Percentiles rank a stretch among this genome's conserved stretches.
These are phyloP conservation scores for Deilephila porcellus DNA, from an alignment of 2,888 invertebrate species.

Conservation along the genomic window DNA sequence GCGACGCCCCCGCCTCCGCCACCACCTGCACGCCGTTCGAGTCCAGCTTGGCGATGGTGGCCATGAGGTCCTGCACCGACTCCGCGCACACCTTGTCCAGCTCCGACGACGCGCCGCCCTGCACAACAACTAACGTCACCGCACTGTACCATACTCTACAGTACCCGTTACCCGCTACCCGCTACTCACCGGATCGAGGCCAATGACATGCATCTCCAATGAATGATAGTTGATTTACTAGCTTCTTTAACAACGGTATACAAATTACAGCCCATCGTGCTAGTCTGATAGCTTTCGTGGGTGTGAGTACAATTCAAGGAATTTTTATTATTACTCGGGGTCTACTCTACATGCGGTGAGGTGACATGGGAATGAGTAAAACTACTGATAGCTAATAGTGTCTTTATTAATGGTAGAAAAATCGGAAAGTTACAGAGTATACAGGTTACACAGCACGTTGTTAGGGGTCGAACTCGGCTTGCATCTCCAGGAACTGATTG, in stretches of 20 bases:
- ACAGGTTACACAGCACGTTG: neutral
- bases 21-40: conserved; percentile 91
- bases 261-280: neutral
- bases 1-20: conserved; percentile 76
- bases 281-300: neutral
- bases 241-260: neutral
- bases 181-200: neutral
- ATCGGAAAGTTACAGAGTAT: conserved; percentile 9
- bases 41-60: conserved; percentile 94
- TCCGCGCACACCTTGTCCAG: conserved; percentile 94
- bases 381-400: conserved; percentile 15
- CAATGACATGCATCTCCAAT: no score
- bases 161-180: neutral
- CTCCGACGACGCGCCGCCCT: conserved; percentile 71
- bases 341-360: neutral
- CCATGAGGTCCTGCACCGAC: conserved; percentile 93
- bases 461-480: neutral
- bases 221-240: no score
- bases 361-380: conserved; percentile 16
- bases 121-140: neutral
- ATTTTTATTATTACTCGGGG: neutral
- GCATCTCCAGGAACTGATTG: conserved; percentile 1
- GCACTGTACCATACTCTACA: neutral
- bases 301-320: neutral
- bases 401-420: conserved; percentile 17